Evolutionary conservation across 1,140 invertebrate species (phyloP).

Genomic region (Trichonephila inaurata): DNA sequence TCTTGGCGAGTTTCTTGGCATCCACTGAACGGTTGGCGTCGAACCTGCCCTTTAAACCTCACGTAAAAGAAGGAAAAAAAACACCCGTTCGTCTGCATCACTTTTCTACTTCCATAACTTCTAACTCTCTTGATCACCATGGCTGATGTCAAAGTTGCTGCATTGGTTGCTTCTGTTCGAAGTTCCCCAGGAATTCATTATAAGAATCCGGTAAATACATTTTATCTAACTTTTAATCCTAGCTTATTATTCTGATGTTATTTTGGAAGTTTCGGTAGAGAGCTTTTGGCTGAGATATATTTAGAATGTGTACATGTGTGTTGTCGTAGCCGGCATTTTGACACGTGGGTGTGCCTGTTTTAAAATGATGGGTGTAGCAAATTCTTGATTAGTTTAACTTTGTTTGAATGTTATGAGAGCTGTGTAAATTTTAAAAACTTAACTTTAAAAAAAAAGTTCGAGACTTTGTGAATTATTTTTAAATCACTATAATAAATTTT

Average conservation of each 20-base stretch:
- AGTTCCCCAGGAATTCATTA: slow-evolving; percentile 60
- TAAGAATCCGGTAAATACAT: slow-evolving; percentile 66
- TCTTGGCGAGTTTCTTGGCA: slow-evolving; percentile 8
- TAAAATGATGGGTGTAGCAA: background rate
- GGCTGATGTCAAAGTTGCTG: slow-evolving; percentile 58
- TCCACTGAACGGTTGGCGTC: background rate
- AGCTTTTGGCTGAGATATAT: background rate
- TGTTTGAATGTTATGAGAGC: too few species aligned
- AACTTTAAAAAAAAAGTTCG: too few species aligned
- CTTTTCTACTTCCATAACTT: background rate
- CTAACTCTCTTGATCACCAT: slow-evolving; percentile 33
- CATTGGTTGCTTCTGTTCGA: slow-evolving; percentile 51
- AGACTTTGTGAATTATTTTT: too few species aligned
- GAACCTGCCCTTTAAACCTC: slow-evolving; percentile 15
- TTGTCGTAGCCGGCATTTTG: background rate
- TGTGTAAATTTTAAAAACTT: too few species aligned
- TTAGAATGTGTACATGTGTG: slow-evolving; percentile 18
- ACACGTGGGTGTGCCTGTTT: slow-evolving; percentile 25
- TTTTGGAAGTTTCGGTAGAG: background rate
- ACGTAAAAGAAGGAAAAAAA: background rate
- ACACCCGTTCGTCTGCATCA: background rate
- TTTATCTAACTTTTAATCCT: background rate
- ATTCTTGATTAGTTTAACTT: too few species aligned
- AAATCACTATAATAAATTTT: too few species aligned
- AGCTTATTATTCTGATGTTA: too few species aligned